phyloP scores from a whole-genome alignment of 2,797 vertebrate genomes.

The Sparidentex hasta region DNA sequence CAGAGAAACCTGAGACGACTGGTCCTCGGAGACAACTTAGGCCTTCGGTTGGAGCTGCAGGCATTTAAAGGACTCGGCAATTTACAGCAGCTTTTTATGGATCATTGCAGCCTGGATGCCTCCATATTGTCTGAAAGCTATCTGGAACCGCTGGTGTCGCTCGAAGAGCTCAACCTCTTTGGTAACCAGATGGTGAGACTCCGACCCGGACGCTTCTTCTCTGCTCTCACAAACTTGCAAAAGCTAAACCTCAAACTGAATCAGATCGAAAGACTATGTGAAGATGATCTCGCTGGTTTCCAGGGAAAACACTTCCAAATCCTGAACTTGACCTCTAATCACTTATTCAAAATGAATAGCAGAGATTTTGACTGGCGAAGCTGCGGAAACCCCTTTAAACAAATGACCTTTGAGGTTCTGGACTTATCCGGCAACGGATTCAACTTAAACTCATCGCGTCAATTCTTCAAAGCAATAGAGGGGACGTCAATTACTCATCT shows the following conservation, averaged over 20 bases:
- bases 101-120: conserved; percentile 76
- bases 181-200: conserved; percentile 83
- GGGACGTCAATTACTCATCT: conserved; percentile 84
- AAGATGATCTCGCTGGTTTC: conserved; percentile 87
- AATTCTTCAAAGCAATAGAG: conserved; percentile 80
- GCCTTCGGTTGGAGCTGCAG: conserved; percentile 81
- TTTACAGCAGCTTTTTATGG: conserved; percentile 81
- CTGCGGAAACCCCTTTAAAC: conserved; percentile 90
- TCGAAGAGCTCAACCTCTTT: conserved; percentile 84
- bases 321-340: conserved; percentile 77
- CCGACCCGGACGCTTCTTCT: conserved; percentile 86
- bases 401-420: conserved; percentile 79
- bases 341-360: conserved; percentile 34
- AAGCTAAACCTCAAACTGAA: conserved; percentile 84
- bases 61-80: conserved; percentile 86
- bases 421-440: conserved; percentile 83
- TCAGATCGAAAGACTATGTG: conserved; percentile 83
- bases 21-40: conserved; percentile 76
- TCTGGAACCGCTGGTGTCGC: conserved; percentile 86
- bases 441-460: background rate
- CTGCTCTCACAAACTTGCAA: conserved; percentile 79
- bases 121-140: conserved; percentile 84
- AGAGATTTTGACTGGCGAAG: conserved; percentile 68
- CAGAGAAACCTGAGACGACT: conserved; percentile 83
- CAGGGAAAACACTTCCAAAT: conserved; percentile 83